Percentiles rank a stretch among this genome's conserved stretches.
These are phyloP conservation scores for Antigone vipio DNA, from an alignment of 2,113 vertebrate genomes.

Conservation along the genomic window DNA sequence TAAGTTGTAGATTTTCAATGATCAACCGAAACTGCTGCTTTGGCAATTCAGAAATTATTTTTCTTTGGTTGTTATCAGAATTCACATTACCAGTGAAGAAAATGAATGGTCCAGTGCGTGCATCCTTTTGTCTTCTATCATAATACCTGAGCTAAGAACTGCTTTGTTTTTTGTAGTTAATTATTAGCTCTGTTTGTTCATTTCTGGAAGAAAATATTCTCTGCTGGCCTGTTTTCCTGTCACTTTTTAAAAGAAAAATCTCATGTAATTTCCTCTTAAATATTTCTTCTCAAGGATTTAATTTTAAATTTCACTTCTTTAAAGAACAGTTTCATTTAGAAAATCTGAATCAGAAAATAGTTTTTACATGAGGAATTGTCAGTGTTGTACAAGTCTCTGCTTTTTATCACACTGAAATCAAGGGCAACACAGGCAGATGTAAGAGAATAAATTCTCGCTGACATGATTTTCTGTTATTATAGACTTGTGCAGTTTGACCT, in stretches of 20 bases:
- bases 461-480: not conserved
- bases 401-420: not conserved
- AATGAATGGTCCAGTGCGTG: accelerated
- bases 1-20: not conserved
- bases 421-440: not conserved
- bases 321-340: not conserved
- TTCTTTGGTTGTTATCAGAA: not conserved
- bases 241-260: not conserved
- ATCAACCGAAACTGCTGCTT: not conserved
- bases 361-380: not conserved
- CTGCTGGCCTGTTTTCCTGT: not conserved
- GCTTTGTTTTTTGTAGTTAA: not conserved
- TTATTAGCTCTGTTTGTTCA: not conserved
- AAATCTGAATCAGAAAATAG: not conserved
- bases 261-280: not conserved
- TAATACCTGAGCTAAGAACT: not conserved
- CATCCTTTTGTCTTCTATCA: not conserved
- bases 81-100: not conserved
- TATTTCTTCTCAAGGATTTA: not conserved
- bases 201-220: not conserved
- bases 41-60: not conserved
- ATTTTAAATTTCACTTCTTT: not conserved
- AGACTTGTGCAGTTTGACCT: not conserved
- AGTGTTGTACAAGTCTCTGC: not conserved
- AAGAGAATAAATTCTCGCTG: not conserved